Evolutionary conservation across 2,797 vertebrate genomes (phyloP).

Genomic region (Sebastes kiyomatsui): DNA sequence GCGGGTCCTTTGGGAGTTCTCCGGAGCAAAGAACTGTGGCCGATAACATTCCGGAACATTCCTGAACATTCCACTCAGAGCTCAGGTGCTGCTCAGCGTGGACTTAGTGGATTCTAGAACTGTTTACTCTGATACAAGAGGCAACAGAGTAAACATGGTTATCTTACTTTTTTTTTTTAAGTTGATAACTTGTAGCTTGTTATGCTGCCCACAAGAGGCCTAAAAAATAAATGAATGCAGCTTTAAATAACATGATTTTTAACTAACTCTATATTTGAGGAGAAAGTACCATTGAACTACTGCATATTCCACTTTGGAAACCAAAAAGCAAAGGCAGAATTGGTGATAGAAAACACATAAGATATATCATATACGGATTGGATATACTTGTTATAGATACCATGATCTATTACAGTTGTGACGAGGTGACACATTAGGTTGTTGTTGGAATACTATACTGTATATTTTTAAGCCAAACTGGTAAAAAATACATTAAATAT

Average conservation of each 20-base stretch:
- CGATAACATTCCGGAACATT: slow-evolving; percentile 65
- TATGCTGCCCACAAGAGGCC: neutral
- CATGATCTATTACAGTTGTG: neutral
- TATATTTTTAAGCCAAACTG: neutral
- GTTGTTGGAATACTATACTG: neutral
- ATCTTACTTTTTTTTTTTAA: neutral
- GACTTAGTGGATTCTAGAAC: neutral
- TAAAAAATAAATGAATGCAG: neutral
- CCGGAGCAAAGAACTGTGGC: slow-evolving; percentile 16
- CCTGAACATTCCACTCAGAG: slow-evolving; percentile 43
- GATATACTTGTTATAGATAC: no score
- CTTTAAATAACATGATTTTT: no score
- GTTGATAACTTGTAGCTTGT: neutral
- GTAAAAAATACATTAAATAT: neutral
- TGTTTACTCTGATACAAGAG: neutral
- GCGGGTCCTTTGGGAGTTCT: slow-evolving; percentile 23
- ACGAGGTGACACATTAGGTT: neutral
- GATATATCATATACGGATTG: neutral
- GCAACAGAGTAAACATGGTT: neutral
- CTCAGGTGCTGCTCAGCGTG: slow-evolving; percentile 29
- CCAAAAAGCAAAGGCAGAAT: neutral
- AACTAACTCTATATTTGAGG: neutral
- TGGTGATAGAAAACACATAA: neutral
- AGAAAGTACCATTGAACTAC: neutral
- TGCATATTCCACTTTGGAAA: neutral